phyloP scores from a whole-genome alignment of 92 coral and sea anemone genomes.

The Plumapathes pennacea region DNA sequence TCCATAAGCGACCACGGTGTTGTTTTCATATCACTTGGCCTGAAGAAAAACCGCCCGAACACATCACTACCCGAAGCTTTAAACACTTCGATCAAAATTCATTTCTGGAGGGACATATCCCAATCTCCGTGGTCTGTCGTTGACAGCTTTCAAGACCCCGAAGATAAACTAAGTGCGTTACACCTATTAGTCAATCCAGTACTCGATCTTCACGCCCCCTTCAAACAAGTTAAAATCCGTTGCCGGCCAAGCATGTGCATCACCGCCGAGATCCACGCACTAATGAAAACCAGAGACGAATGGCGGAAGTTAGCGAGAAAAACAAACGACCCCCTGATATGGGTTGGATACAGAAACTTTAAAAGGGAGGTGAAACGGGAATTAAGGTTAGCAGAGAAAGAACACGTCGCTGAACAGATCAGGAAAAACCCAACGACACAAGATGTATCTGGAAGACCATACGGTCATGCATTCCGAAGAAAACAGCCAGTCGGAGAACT shows the following conservation, averaged over 20 bases:
- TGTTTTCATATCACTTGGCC: constrained; percentile 17
- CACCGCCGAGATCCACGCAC: not conserved
- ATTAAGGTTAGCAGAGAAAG: constrained; percentile 8
- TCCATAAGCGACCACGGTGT: constrained; percentile 32
- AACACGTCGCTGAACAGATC: constrained; percentile 10
- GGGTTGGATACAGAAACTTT: constrained; percentile 8
- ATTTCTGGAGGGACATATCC: not conserved
- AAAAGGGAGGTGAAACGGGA: constrained; percentile 8
- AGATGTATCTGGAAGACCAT: constrained; percentile 44
- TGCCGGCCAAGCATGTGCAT: not conserved
- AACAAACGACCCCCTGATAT: constrained; percentile 31
- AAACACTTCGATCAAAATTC: constrained; percentile 3
- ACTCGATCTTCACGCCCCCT: constrained; percentile 4
- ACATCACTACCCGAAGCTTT: constrained; percentile 2
- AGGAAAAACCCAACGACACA: constrained; percentile 16
- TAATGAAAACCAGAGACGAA: constrained; percentile 17
- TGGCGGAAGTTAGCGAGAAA: constrained; percentile 7
- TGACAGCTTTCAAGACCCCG: constrained; percentile 10
- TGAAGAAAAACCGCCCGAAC: constrained; percentile 20
- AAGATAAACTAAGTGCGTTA: constrained; percentile 9
- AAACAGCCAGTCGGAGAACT: constrained; percentile 29
- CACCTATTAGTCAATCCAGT: constrained; percentile 3
- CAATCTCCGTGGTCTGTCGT: constrained; percentile 9
- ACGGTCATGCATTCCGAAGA: constrained; percentile 39
- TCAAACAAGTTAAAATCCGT: not conserved